Evolutionary conservation across 1,140 invertebrate genomes (phyloP).

Genomic region (Epicauta chinensis): DNA sequence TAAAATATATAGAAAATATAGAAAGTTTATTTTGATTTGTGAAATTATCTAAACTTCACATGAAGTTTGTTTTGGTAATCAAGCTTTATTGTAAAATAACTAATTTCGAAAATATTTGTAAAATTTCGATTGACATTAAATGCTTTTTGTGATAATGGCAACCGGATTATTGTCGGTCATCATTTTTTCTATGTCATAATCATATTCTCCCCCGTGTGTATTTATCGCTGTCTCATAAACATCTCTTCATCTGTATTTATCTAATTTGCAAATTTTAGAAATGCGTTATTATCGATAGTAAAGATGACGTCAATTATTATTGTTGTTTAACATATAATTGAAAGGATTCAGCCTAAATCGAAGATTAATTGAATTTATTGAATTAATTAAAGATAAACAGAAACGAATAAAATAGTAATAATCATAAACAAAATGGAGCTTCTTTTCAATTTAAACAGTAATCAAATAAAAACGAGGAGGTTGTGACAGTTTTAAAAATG

Average conservation of each 20-base stretch:
- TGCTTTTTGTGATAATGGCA: slow-evolving; percentile 4
- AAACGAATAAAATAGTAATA: not conserved
- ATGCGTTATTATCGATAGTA: slow-evolving; percentile 8
- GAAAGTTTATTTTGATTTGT: no score
- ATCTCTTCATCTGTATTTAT: no score
- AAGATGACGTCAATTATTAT: slow-evolving; percentile 26
- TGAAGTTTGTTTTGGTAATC: no score
- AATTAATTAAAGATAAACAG: not conserved
- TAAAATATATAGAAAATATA: no score
- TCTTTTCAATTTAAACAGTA: slow-evolving; percentile 20
- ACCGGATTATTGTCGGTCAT: not conserved
- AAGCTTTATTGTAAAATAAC: no score
- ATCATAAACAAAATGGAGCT: slow-evolving; percentile 20
- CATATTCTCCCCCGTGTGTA: slow-evolving; percentile 4
- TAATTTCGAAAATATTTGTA: not conserved
- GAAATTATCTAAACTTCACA: no score
- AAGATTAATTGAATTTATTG: not conserved
- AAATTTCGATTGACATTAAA: slow-evolving; percentile 8
- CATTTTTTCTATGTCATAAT: slow-evolving; percentile 11
- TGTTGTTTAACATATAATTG: slow-evolving; percentile 7
- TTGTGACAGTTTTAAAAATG: slow-evolving; percentile 25
- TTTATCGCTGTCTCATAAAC: slow-evolving; percentile 1
- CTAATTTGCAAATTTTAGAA: no score
- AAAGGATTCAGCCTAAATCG: no score
- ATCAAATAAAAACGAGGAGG: slow-evolving; percentile 24